These are phyloP conservation scores for Lycocorax pyrrhopterus DNA, from an alignment of 2,113 vertebrate species.

Conservation along the genomic window DNA sequence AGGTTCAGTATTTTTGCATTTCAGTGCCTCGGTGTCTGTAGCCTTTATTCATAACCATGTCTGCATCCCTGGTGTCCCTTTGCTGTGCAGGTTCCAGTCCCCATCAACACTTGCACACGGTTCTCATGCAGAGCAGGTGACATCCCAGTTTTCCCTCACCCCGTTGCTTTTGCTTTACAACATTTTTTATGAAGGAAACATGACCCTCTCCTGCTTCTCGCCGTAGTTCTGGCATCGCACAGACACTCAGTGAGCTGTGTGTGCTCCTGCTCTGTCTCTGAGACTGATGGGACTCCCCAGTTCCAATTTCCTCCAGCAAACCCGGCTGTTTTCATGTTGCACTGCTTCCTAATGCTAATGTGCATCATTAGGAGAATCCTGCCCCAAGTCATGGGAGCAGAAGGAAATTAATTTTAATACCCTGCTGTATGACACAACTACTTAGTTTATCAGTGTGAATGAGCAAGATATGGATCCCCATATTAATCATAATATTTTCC, in stretches of 20 bases:
- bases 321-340: background rate
- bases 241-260: background rate
- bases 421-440: background rate
- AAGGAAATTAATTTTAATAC: conserved; percentile 44
- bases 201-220: background rate
- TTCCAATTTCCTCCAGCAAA: background rate
- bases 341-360: background rate
- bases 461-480: background rate
- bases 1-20: background rate
- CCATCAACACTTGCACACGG: background rate
- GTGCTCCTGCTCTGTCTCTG: background rate
- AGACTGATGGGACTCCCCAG: background rate
- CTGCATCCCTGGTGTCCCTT: background rate
- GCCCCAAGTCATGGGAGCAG: conserved; percentile 11
- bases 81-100: background rate
- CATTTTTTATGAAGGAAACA: background rate
- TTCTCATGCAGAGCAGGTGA: background rate
- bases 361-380: background rate
- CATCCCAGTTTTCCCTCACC: background rate
- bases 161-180: background rate
- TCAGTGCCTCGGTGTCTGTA: rapidly evolving
- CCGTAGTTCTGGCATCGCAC: background rate
- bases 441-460: background rate
- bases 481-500: background rate
- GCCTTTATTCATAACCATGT: background rate